phyloP scores from a whole-genome alignment of 2,888 invertebrate species.

The Tipula lateralis region DNA sequence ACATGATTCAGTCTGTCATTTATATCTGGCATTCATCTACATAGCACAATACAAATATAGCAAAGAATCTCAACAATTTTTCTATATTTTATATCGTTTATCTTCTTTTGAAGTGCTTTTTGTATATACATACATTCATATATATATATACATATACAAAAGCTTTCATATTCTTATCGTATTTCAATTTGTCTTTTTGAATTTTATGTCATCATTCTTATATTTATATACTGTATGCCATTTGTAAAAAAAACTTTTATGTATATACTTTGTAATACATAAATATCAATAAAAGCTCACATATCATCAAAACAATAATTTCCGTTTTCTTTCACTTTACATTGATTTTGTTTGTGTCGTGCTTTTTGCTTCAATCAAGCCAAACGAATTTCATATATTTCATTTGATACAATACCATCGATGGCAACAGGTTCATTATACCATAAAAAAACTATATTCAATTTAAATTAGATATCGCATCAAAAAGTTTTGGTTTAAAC shows the following conservation, averaged over 20 bases:
- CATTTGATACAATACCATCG: background rate
- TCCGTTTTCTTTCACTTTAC: background rate
- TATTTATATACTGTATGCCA: background rate
- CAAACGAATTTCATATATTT: background rate
- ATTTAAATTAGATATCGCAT: conserved; percentile 24
- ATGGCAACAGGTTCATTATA: background rate
- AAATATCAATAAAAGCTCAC: background rate
- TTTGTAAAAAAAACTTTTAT: background rate
- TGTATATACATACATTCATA: background rate
- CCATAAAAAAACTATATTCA: background rate
- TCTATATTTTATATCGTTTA: background rate
- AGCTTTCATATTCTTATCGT: background rate
- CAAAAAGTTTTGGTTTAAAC: background rate
- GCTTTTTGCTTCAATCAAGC: background rate
- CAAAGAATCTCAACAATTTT: background rate
- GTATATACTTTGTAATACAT: background rate
- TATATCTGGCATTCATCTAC: too few relatives aligned
- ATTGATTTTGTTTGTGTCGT: background rate
- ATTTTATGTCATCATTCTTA: background rate
- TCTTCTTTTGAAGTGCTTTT: background rate
- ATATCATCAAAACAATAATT: background rate
- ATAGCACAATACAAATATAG: too few relatives aligned
- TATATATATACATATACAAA: background rate
- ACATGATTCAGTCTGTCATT: too few relatives aligned
- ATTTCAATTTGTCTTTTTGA: background rate